Evolutionary conservation across 2,888 invertebrate species (phyloP), one percentile per base, ranked within the genome.

Genomic region (Zonitis immaculata): DNA sequence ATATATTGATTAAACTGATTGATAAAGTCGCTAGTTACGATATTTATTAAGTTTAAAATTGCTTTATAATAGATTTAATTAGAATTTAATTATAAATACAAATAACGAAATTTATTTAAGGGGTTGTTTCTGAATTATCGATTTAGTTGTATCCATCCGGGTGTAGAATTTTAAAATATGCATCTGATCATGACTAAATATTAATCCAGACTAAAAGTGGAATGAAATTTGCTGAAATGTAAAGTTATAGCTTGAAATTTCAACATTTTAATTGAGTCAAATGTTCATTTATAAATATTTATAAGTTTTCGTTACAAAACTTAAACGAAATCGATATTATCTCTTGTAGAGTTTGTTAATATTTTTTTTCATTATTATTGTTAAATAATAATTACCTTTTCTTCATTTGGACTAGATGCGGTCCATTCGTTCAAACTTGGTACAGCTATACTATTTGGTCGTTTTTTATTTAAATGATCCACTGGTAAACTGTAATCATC

Each of bases 401-500:
- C 79, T 56, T 78, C 75, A 62, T 77, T 78, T 26, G 80, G 79
- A 68, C 79, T 81, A 25, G 80, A 78, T 50, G 78, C 66, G 47
- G 75, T 76, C 78, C 79, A 83, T 81, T 88, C 76, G 75, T 87
- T 75, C 77, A 83, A 78, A 69, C 79, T 73, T 73, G 86, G 79
- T 70, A 79, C 77, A 45, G 77, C 80, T 66, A 81, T 82, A 72
- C 82, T 76, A 78, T 85, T 76, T 76, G 88, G 75, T 77, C 88
- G 73, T 80, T 80, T 80, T 73, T 84, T 88, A 57, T 81, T 79
- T 62, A 90, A 86, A 75, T 89, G 88, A 77, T 91, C 91, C 66
- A 90, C 87, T 47, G 91, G 91, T 66, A 90, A 81, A 77, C 89
- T 89, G 78, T 91, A 91, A 76, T 91, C 91, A 71, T 91, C 91